Base-by-base conservation (phyloP, 2,888 invertebrate species). In the Coenonympha arcania region DNA sequence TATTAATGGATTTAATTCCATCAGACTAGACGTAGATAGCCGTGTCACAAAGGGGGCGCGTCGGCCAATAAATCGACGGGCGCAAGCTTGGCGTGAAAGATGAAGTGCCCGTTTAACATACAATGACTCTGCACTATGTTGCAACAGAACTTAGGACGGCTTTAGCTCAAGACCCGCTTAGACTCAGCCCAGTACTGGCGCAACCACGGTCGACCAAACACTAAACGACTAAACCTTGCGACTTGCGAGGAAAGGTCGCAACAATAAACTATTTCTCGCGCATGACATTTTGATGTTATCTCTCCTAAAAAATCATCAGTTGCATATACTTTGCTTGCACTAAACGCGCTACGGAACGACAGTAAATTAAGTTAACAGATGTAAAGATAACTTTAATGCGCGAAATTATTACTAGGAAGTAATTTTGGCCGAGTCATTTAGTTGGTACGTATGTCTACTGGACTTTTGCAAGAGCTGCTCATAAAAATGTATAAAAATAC, bases 61-160 rank as follows among this genome's bases (percentile, higher is more conserved):
- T 71, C 79, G 63, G 62, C 77, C 68, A 81, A 84, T 85, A 85
- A 85, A 85, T 85, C 77, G 78, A 66, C 73, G 60, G 59, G 74
- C 70, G 63, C 68, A 68, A 64, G 68, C 67, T 67, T 64, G 65
- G 71, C 74, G 76, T 74, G 79, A 79, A 76, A 82, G 84, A 85
- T 77, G 85, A 78, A 84, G 83, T 84, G 76, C 79, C 69, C 82
- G 79, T 74, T 86, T 86, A 79, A 82, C 85, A 86, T 86, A 86
- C 84, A 86, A 86, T 86, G 83, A 80, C 68, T 79, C 75, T 75
- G 50, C 50, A 55, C 50, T 48, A 55, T 55, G 53, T 57, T 55
- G 80, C 79, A 79, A 80, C 65, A 61, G 64, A 64, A 71, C 74
- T 70, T 68, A 69, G 73, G 63, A 68, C 69, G 64, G 54, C 36